Evolutionary conservation across 2,888 invertebrate species (phyloP).

Genomic region (Lottia scabra): DNA sequence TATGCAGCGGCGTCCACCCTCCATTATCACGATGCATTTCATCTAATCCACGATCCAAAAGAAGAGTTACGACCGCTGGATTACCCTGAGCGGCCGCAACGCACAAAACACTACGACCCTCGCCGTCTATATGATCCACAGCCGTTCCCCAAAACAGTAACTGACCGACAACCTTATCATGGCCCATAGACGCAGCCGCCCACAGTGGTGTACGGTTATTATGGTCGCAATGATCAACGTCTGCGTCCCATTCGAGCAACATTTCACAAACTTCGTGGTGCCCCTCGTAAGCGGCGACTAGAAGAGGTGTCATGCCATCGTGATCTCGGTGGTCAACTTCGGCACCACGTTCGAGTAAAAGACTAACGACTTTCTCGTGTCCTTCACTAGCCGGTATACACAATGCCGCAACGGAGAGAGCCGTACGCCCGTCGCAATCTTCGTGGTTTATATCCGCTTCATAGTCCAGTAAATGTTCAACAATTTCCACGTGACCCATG

Average conservation of each 20-base stretch:
- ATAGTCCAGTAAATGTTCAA: slow-evolving; percentile 72
- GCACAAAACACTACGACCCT: slow-evolving; percentile 84
- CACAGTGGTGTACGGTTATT: slow-evolving; percentile 63
- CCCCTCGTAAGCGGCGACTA: slow-evolving; percentile 68
- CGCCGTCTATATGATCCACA: slow-evolving; percentile 93
- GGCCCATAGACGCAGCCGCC: slow-evolving; percentile 88
- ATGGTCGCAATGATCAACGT: slow-evolving; percentile 86
- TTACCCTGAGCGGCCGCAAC: slow-evolving; percentile 69
- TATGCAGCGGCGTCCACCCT: slow-evolving; percentile 97
- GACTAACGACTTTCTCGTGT: slow-evolving; percentile 65
- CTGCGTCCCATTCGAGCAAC: slow-evolving; percentile 90
- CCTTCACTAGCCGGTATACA: slow-evolving; percentile 71
- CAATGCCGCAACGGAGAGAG: slow-evolving; percentile 77
- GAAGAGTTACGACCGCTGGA: slow-evolving; percentile 87
- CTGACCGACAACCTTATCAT: slow-evolving; percentile 85
- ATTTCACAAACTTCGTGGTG: slow-evolving; percentile 80
- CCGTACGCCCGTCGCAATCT: slow-evolving; percentile 92
- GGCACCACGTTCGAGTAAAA: slow-evolving; percentile 64
- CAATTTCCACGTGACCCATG: slow-evolving; percentile 75
- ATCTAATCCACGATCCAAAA: slow-evolving; percentile 77
- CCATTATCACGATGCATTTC: slow-evolving; percentile 86
- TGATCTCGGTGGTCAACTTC: slow-evolving; percentile 67
- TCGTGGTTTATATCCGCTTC: slow-evolving; percentile 73
- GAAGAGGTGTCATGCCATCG: slow-evolving; percentile 68
- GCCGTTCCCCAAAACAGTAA: slow-evolving; percentile 95